phyloP scores from a whole-genome alignment of 2,113 vertebrate genomes.

The Ceratotherium simum region DNA sequence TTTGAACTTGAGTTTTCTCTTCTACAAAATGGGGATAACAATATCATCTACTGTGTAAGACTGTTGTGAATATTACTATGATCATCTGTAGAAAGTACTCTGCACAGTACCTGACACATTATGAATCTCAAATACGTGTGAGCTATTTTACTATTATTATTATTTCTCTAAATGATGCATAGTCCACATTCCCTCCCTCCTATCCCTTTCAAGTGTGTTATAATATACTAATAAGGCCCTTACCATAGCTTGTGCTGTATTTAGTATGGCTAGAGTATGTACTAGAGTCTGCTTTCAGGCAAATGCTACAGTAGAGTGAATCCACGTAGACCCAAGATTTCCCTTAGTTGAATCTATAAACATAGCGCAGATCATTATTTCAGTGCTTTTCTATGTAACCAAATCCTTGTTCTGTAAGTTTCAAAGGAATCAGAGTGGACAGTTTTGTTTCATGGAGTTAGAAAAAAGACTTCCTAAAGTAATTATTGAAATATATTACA shows the following conservation, averaged over 20 bases:
- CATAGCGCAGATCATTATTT: neutral
- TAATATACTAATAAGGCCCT: neutral
- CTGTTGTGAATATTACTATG: neutral
- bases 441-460: neutral
- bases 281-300: neutral
- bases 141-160: neutral
- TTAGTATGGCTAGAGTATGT: neutral
- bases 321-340: neutral
- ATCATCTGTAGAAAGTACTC: neutral
- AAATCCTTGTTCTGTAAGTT: neutral
- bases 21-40: neutral
- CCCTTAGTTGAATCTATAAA: neutral
- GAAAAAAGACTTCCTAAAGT: neutral
- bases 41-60: neutral
- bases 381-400: neutral
- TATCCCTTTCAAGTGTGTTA: neutral
- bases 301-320: neutral
- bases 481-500: neutral
- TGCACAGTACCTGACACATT: neutral
- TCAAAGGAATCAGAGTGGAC: neutral
- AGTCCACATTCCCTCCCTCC: too few species aligned
- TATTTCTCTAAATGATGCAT: neutral
- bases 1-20: neutral
- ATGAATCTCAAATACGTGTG: neutral
- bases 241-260: fast-evolving